Base-by-base conservation (phyloP, 2,113 vertebrate genomes). In the Proterorhinus semilunaris region DNA sequence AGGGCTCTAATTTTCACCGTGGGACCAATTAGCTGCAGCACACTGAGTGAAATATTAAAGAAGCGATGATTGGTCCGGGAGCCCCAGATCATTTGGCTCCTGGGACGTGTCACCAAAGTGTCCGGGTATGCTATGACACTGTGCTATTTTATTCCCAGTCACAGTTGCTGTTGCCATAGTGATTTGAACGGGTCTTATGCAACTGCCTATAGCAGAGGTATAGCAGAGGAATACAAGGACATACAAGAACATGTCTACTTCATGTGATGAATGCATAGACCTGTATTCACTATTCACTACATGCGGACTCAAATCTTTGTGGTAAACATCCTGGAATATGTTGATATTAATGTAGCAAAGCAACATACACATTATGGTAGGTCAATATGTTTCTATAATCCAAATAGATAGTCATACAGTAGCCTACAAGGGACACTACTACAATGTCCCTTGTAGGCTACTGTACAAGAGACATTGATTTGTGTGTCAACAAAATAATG, bases 131-230 rank as follows among this genome's bases (percentile, higher is more conserved):
- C 57, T 10, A 48, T 45, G 61, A 66, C 75, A 79, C 74, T 13
- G 2, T 21, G 21, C 21, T 21, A 55, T 85, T 81, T 79, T 44
- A 43, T 67, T 68, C 54, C 66, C 17, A 10, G 65, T 7, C 46
- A 77, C 68, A 68, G 76, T 69, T 85, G 75, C 76, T 78, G 88
- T 88, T 88, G 79, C 83, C 84, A 90, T 90, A 66, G 88, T 61
- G 81, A 90, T 81, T 72, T 83, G 67, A 86, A 79, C 74, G 11
- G 7, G 47, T 44, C 74, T 87, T 90, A 85, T 48, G 68, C 74
- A 88, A 88, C 71, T 75, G 82, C 78, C 84, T 63, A 85, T 73
- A n/a, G n/a, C 81, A 86, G 5, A n/a, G 61, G 72, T 58, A 82
- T 64, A 81, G 83, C 52, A 10, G 59, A 0, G 50, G 51, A 36